phyloP scores from a whole-genome alignment of 2,113 vertebrate species.

The Sylvilagus bachmani region DNA sequence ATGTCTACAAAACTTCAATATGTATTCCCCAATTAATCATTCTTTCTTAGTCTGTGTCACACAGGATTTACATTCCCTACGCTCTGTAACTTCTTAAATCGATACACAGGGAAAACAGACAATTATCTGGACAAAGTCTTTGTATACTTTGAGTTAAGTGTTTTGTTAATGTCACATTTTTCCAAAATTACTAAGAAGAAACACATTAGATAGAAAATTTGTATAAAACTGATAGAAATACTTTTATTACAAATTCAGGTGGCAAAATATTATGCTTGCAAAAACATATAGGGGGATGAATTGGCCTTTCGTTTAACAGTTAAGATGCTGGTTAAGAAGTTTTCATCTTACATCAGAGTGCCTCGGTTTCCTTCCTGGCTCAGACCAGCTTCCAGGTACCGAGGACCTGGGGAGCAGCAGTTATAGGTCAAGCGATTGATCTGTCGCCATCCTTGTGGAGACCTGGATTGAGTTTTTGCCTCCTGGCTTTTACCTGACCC shows the following conservation, averaged over 20 bases:
- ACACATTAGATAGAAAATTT: slow-evolving; percentile 10
- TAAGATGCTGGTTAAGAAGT: too few species aligned
- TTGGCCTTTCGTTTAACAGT: too few species aligned
- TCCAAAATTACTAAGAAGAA: neutral
- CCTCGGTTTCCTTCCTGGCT: too few species aligned
- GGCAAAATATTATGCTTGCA: neutral
- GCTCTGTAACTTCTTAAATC: neutral
- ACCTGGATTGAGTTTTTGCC: too few species aligned
- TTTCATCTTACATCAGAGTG: too few species aligned
- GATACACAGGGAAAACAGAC: neutral
- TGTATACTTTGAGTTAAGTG: neutral
- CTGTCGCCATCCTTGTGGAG: too few species aligned
- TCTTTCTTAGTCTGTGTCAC: neutral
- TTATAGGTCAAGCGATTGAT: too few species aligned
- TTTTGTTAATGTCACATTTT: neutral
- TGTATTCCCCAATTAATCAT: slow-evolving; percentile 6
- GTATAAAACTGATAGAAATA: neutral
- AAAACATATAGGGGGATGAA: too few species aligned
- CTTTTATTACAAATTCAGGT: neutral
- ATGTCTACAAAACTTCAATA: neutral
- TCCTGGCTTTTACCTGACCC: too few species aligned
- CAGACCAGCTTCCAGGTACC: too few species aligned
- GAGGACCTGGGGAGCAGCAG: too few species aligned
- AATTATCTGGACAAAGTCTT: slow-evolving; percentile 10
- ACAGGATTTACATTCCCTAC: neutral